Percentiles rank a stretch among this genome's conserved stretches.
Conservation (phyloP, 2,888 invertebrate genomes). For the Malachius bipustulatus region DNA sequence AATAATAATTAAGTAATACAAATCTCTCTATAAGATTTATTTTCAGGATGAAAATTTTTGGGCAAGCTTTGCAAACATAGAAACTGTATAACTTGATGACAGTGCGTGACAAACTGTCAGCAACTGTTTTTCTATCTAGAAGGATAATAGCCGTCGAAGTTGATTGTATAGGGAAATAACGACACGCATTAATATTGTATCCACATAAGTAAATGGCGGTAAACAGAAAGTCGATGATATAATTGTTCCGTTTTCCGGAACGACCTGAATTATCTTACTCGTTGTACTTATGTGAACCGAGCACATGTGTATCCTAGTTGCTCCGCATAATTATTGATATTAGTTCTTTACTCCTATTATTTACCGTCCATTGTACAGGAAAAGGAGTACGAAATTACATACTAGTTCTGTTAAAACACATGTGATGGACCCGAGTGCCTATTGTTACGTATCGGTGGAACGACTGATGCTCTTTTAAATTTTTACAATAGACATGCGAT, state of each 20-base stretch:
- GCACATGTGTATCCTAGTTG: constrained; percentile 37
- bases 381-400: constrained; percentile 38
- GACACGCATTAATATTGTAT: no score
- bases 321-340: constrained; percentile 38
- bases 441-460: constrained; percentile 29
- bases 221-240: neutral
- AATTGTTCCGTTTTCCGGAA: constrained; percentile 2
- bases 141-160: no score
- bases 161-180: no score
- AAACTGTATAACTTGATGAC: no score
- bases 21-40: no score
- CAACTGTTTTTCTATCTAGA: no score
- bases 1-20: no score
- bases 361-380: constrained; percentile 37
- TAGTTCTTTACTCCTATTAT: constrained; percentile 36
- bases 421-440: constrained; percentile 28
- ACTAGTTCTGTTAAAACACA: constrained; percentile 38
- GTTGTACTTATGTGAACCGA: constrained; percentile 34
- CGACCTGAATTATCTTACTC: constrained; percentile 8
- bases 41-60: no score
- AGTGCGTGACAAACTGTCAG: no score
- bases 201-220: neutral
- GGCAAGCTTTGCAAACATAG: no score
- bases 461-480: constrained; percentile 27
- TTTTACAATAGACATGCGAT: constrained; percentile 28